phyloP scores from a whole-genome alignment of 2,888 invertebrate species.

The Seira ritae region DNA sequence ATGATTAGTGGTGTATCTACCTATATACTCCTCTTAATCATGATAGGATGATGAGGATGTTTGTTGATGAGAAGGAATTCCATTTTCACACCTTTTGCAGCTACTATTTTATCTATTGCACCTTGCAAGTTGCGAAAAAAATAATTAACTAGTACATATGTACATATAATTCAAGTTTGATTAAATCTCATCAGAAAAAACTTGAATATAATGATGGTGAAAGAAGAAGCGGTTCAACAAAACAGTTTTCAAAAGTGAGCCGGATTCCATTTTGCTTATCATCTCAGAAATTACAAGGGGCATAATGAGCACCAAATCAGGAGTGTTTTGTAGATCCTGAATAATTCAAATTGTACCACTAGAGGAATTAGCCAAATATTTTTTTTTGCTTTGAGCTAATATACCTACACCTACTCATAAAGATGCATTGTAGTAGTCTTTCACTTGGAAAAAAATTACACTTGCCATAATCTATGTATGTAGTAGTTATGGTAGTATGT shows the following conservation, averaged over 20 bases:
- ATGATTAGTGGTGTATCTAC: neutral
- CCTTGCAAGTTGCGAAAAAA: neutral
- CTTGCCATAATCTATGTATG: too few relatives aligned
- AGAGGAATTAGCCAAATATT: too few relatives aligned
- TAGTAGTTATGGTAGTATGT: too few relatives aligned
- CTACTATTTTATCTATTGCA: neutral
- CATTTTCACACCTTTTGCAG: slow-evolving; percentile 55
- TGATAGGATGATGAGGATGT: slow-evolving; percentile 2
- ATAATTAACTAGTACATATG: slow-evolving; percentile 52
- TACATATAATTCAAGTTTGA: slow-evolving; percentile 41
- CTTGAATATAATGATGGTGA: neutral
- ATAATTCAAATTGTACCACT: too few relatives aligned
- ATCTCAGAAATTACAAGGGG: neutral
- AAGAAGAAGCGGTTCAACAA: neutral
- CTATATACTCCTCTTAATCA: neutral
- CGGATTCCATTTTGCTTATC: neutral
- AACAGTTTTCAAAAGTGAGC: neutral
- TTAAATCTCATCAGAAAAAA: slow-evolving; percentile 46
- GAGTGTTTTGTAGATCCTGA: neutral
- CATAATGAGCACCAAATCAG: neutral
- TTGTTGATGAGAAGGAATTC: slow-evolving; percentile 34
- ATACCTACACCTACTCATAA: too few relatives aligned
- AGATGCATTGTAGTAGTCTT: too few relatives aligned
- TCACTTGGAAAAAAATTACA: too few relatives aligned
- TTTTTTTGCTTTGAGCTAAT: too few relatives aligned